Evolutionary conservation across 2,888 invertebrate genomes (phyloP).

Genomic region (Allophyes oxyacanthae): DNA sequence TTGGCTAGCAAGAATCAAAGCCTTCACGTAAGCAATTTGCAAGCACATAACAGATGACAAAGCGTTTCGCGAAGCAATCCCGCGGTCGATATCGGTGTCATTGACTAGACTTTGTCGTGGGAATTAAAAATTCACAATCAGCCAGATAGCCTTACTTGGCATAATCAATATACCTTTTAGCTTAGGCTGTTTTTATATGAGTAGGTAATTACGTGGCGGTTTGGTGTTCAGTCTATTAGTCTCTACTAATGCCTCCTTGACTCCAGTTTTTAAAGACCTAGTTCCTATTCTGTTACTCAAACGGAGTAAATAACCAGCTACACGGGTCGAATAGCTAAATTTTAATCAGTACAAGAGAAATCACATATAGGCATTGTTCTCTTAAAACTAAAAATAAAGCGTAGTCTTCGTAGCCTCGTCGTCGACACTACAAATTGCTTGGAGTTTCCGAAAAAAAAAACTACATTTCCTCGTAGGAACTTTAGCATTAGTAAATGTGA

Average conservation of each 20-base stretch:
- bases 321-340: too few species aligned
- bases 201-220: not conserved
- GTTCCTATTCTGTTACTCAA: too few species aligned
- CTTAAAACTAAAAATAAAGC: too few species aligned
- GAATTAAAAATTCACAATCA: constrained; percentile 39
- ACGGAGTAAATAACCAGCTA: too few species aligned
- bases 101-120: constrained; percentile 35
- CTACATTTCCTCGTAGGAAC: too few species aligned
- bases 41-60: constrained; percentile 33
- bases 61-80: constrained; percentile 30
- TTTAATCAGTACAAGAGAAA: too few species aligned
- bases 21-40: constrained; percentile 14
- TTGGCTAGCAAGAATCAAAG: constrained; percentile 10
- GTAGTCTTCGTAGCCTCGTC: too few species aligned
- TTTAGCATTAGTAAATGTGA: too few species aligned
- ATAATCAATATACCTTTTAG: constrained; percentile 31
- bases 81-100: constrained; percentile 43
- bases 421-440: too few species aligned
- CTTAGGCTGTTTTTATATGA: constrained; percentile 4
- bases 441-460: too few species aligned
- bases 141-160: constrained; percentile 28
- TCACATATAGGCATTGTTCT: too few species aligned
- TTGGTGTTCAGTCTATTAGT: not conserved
- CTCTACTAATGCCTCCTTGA: not conserved
- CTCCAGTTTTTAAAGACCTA: too few species aligned